Percentiles rank a stretch among this genome's conserved stretches.
Conservation (phyloP, 2,888 invertebrate genomes). For the Seira sanloemensis region DNA sequence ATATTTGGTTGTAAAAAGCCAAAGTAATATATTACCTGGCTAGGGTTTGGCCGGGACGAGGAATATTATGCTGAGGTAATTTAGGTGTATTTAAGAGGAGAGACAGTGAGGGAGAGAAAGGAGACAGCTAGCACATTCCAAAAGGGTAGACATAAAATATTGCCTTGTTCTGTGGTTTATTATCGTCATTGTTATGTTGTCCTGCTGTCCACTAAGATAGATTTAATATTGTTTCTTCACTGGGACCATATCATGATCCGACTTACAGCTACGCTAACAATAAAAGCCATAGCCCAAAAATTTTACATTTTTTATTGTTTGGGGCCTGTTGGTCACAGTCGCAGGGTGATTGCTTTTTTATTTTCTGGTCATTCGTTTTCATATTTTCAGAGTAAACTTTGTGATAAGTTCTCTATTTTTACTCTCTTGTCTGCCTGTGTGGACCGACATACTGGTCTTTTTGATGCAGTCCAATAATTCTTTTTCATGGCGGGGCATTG, state of each 20-base stretch:
- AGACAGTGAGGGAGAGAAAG: constrained; percentile 3
- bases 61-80: neutral
- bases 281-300: neutral
- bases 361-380: too few relatives aligned
- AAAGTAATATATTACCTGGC: constrained; percentile 7
- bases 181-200: constrained; percentile 43
- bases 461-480: too few relatives aligned
- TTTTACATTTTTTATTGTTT: neutral
- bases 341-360: neutral
- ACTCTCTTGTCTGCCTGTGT: too few relatives aligned
- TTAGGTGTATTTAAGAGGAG: neutral
- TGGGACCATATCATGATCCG: neutral
- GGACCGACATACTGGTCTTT: too few relatives aligned
- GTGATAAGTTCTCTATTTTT: too few relatives aligned
- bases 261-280: neutral
- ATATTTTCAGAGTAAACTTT: too few relatives aligned
- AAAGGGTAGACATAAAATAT: constrained; percentile 51
- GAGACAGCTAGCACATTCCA: constrained; percentile 61
- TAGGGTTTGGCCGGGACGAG: constrained; percentile 16
- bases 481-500: too few relatives aligned
- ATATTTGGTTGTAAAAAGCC: neutral
- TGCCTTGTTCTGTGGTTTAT: constrained; percentile 61
- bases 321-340: neutral
- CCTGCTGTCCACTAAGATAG: constrained; percentile 36
- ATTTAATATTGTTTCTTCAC: neutral